A percentile compares a stretch with the other conserved stretches of the same genome.
phyloP scores from a whole-genome alignment of 2,888 invertebrate genomes.

The Margaritifera margaritifera region DNA sequence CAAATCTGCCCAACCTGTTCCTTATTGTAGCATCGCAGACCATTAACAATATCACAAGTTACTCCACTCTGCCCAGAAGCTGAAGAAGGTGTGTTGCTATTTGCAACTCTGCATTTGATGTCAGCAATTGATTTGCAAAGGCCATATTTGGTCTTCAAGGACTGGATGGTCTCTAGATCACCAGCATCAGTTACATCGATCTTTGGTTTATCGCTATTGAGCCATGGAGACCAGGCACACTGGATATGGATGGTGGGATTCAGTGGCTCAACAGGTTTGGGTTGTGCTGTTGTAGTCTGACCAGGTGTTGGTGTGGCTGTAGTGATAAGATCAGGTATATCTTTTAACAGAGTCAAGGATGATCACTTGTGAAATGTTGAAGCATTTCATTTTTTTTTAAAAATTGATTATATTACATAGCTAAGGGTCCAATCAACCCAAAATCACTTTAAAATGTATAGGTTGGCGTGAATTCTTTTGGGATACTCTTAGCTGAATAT shows the following conservation, averaged over 20 bases:
- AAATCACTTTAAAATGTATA: too few species aligned
- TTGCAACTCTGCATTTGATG: constrained; percentile 51
- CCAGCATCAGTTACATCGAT: constrained; percentile 39
- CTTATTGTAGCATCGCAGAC: constrained; percentile 60
- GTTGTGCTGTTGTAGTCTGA: constrained; percentile 13
- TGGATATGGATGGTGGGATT: constrained; percentile 26
- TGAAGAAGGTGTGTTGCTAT: constrained; percentile 36
- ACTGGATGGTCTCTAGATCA: constrained; percentile 51
- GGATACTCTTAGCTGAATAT: too few species aligned
- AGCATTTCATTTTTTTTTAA: not conserved
- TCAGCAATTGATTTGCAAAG: constrained; percentile 54
- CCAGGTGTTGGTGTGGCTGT: constrained; percentile 7
- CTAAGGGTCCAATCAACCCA: too few species aligned
- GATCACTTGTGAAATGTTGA: too few species aligned
- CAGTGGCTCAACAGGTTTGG: constrained; percentile 14
- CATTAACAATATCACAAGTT: constrained; percentile 58
- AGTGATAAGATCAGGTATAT: not conserved
- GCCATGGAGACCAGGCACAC: constrained; percentile 60
- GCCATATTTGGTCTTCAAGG: constrained; percentile 48
- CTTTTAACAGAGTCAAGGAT: not conserved
- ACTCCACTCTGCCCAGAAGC: constrained; percentile 59
- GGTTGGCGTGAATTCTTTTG: too few species aligned
- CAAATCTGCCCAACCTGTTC: constrained; percentile 74
- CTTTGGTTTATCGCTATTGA: constrained; percentile 54
- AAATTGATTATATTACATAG: not conserved